These are phyloP conservation scores for Andricus grossulariae DNA, from an alignment of 1,140 invertebrate species.

Conservation along the genomic window DNA sequence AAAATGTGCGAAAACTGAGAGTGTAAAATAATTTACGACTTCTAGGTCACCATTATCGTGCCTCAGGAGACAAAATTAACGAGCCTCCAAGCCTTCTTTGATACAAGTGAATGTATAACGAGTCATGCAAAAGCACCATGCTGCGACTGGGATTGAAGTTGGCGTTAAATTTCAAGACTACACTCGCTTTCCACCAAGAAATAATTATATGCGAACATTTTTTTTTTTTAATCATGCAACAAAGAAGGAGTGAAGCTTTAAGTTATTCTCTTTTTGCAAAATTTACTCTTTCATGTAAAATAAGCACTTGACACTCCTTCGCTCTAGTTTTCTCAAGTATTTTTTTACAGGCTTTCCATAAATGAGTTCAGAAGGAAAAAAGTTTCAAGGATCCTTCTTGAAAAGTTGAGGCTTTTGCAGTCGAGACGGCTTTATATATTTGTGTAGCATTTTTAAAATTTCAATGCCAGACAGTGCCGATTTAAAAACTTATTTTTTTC, in stretches of 20 bases:
- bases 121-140: slow-evolving; percentile 10
- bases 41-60: slow-evolving; percentile 23
- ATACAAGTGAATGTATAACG: slow-evolving; percentile 20
- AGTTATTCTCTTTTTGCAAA: not conserved
- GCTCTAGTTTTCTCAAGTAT: not conserved
- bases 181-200: not conserved
- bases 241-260: not conserved
- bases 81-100: slow-evolving; percentile 11
- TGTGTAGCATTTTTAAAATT: no score
- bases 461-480: no score
- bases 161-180: slow-evolving; percentile 9
- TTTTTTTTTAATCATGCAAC: slow-evolving; percentile 2
- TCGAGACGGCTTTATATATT: no score
- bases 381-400: no score
- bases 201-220: slow-evolving; percentile 17
- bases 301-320: no score
- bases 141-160: slow-evolving; percentile 9
- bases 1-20: not conserved
- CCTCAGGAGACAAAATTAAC: slow-evolving; percentile 25
- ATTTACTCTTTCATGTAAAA: not conserved
- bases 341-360: not conserved
- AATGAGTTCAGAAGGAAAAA: no score
- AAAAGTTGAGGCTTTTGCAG: no score
- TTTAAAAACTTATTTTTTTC: no score
- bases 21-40: slow-evolving; percentile 24